phyloP scores from a whole-genome alignment of 1,140 invertebrate genomes.

The Drosophila bocki region DNA sequence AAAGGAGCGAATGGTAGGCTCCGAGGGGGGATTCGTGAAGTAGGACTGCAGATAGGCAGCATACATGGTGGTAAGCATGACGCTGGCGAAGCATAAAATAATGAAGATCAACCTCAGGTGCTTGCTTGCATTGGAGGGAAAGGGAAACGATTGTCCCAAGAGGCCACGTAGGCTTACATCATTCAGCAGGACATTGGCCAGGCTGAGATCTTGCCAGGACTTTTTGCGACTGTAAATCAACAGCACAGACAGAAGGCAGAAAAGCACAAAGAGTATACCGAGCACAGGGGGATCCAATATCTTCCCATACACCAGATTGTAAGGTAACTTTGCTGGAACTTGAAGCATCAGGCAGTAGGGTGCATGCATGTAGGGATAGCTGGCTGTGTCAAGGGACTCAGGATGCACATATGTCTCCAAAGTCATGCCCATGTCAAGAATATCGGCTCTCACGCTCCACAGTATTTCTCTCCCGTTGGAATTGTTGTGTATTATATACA shows the following conservation, averaged over 20 bases:
- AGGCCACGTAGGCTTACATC: slow-evolving; percentile 62
- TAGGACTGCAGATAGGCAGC: slow-evolving; percentile 44
- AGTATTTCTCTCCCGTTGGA: background rate
- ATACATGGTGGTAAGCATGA: slow-evolving; percentile 62
- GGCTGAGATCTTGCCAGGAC: slow-evolving; percentile 34
- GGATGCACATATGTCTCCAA: background rate
- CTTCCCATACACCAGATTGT: slow-evolving; percentile 33
- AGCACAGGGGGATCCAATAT: slow-evolving; percentile 36
- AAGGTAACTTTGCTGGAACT: slow-evolving; percentile 26
- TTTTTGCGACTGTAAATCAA: slow-evolving; percentile 31
- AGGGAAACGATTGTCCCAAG: slow-evolving; percentile 60
- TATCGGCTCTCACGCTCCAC: background rate
- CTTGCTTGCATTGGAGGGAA: slow-evolving; percentile 13
- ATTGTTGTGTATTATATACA: background rate
- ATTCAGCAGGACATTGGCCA: slow-evolving; percentile 51
- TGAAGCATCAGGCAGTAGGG: slow-evolving; percentile 59
- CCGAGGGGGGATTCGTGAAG: slow-evolving; percentile 47
- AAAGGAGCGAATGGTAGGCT: slow-evolving; percentile 17
- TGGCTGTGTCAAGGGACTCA: slow-evolving; percentile 1
- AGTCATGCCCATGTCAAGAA: slow-evolving; percentile 46
- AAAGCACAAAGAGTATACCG: slow-evolving; percentile 29
- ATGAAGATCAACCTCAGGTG: slow-evolving; percentile 37
- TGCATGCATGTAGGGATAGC: slow-evolving; percentile 41
- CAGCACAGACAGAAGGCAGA: slow-evolving; percentile 47
- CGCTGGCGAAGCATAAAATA: slow-evolving; percentile 45